These are phyloP conservation scores for Cotesia typhae DNA, from an alignment of 1,140 invertebrate species.

Conservation along the genomic window DNA sequence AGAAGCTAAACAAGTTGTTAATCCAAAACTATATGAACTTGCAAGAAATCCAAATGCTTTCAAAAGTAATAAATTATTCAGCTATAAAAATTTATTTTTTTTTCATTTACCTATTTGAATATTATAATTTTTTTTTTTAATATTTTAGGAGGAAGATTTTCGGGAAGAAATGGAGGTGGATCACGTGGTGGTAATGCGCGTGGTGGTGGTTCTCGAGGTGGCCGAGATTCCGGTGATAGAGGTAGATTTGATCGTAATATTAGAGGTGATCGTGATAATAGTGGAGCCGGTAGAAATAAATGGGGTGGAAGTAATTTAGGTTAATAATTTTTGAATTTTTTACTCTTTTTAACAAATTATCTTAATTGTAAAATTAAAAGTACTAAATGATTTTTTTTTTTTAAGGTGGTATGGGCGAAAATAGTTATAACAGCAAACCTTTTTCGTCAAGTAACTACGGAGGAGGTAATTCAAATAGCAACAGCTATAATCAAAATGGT, in stretches of 20 bases:
- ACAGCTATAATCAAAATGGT: slow-evolving; percentile 55
- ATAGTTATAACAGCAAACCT: slow-evolving; percentile 46
- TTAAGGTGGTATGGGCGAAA: slow-evolving; percentile 47
- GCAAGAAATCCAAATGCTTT: slow-evolving; percentile 60
- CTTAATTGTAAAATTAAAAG: slow-evolving; percentile 20
- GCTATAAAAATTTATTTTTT: slow-evolving; percentile 8
- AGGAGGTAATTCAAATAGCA: slow-evolving; percentile 42
- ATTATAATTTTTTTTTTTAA: background rate
- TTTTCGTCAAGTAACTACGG: slow-evolving; percentile 53
- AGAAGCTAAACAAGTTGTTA: slow-evolving; percentile 76
- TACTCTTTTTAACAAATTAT: slow-evolving; percentile 1
- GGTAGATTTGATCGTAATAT: slow-evolving; percentile 55
- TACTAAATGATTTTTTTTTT: background rate
- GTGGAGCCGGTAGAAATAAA: slow-evolving; percentile 42
- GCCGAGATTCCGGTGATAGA: slow-evolving; percentile 51
- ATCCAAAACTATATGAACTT: slow-evolving; percentile 67
- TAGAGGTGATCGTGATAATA: slow-evolving; percentile 46
- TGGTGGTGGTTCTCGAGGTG: slow-evolving; percentile 46
- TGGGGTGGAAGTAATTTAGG: slow-evolving; percentile 52
- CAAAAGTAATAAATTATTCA: slow-evolving; percentile 51
- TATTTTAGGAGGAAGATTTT: slow-evolving; percentile 39
- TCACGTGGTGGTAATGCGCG: slow-evolving; percentile 45
- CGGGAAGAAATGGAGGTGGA: slow-evolving; percentile 44
- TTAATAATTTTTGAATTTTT: slow-evolving; percentile 33
- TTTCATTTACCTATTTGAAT: background rate